phyloP scores from a whole-genome alignment of 2,888 invertebrate species.

The Pristionchus entomophagus region DNA sequence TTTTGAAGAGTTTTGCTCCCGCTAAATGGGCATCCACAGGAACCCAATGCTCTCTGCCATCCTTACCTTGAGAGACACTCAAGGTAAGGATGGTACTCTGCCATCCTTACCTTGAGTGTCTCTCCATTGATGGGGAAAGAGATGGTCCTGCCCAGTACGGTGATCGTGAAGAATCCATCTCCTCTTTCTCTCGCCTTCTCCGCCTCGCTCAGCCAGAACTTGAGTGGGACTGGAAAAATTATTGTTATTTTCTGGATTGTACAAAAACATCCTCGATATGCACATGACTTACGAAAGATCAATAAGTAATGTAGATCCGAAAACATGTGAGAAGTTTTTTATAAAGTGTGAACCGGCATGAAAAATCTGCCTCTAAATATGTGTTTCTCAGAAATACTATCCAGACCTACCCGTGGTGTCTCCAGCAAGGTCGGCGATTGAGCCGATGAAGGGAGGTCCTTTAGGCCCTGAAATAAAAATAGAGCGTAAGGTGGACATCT shows the following conservation, averaged over 20 bases:
- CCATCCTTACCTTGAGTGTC: not conserved
- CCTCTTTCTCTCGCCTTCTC: conserved; percentile 7
- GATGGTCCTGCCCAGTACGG: not conserved
- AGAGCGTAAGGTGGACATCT: too few relatives aligned
- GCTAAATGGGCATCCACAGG: too few relatives aligned
- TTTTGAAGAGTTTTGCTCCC: too few relatives aligned
- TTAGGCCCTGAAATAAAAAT: not conserved
- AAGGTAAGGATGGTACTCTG: too few relatives aligned
- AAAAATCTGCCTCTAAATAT: too few relatives aligned
- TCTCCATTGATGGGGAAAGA: conserved; percentile 37
- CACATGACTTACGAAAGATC: not conserved
- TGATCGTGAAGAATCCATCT: conserved; percentile 1
- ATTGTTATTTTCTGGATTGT: not conserved
- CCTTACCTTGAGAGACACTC: too few relatives aligned
- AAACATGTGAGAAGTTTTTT: not conserved
- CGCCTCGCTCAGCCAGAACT: conserved; percentile 35
- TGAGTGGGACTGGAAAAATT: conserved; percentile 16
- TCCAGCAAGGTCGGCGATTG: conserved; percentile 28
- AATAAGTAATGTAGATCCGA: too few relatives aligned
- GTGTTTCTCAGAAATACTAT: too few relatives aligned
- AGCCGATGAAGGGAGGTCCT: conserved; percentile 11
- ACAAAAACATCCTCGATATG: not conserved
- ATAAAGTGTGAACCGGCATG: too few relatives aligned
- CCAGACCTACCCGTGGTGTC: conserved; percentile 7
- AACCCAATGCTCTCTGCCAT: too few relatives aligned